Evolutionary conservation across 1,140 invertebrate genomes (phyloP), one percentile per base, ranked within the genome.

Genomic region (Brachystomella parvula): DNA sequence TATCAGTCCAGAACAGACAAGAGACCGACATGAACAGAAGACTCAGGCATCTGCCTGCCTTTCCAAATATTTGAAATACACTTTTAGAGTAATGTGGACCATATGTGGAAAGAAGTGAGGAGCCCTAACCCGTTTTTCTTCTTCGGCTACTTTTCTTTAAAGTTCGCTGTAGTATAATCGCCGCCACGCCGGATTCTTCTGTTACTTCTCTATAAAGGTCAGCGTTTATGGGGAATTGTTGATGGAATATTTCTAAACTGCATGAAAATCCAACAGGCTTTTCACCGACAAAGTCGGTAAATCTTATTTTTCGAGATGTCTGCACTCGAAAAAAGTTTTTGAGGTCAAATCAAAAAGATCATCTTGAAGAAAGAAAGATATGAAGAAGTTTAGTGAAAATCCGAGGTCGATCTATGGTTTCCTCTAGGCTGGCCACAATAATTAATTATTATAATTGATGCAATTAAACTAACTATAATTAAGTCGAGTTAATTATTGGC

Each of bases 1-100:
- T 53, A 53, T 53, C 49, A 53, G 49, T 53, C 49, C 49, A 24
- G 49, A 12, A 53, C 49, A 53, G 49, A 53, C 49, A 53, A 53
- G 49, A 3, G 24, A 26, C 49, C 24, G 49, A 53, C 49, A 53
- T 24, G 49, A 53, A 15, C 15, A 26, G 12, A 6, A 53, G 24
- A 12, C 49, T 19, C 12, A 24, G 49, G 49, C n/a, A n/a, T 6
- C 6, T 24, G 12, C 12, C 49, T 6, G 49, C 12, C 49, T 53
- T 24, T 24, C 24, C 49, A 53, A 53, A 44, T n/a, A 53, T 17
- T 53, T 53, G 24, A 12, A 53, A 53, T 53, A 53, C 49, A 53
- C 24, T 12, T 24, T n/a, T 26, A 53, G n/a, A n/a, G n/a, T n/a
- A n/a, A n/a, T n/a, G n/a, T n/a, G 24, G 24, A 53, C 49, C 49